These are phyloP conservation scores for Alentia gelatinosa DNA, from an alignment of 2,888 invertebrate species.

Conservation along the genomic window DNA sequence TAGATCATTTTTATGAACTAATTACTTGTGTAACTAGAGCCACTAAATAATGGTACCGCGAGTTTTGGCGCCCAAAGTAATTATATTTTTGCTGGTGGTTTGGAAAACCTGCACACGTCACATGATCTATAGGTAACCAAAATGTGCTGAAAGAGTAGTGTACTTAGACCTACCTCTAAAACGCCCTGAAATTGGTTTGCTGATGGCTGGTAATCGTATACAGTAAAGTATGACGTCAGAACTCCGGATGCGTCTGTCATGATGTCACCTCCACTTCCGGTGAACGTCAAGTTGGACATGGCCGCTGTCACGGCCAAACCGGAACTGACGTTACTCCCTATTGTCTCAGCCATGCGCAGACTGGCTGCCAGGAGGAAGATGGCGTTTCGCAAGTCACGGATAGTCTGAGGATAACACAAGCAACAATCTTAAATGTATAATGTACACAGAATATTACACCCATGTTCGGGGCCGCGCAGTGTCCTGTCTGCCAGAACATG, in stretches of 20 bases:
- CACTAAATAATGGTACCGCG: too few relatives aligned
- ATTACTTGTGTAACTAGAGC: too few relatives aligned
- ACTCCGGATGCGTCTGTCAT: conserved; percentile 50
- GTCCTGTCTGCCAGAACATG: too few relatives aligned
- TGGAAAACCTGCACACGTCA: too few relatives aligned
- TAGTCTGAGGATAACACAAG: not conserved
- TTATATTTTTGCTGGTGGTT: too few relatives aligned
- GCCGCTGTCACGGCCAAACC: not conserved
- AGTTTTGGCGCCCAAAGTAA: too few relatives aligned
- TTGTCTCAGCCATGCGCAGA: not conserved
- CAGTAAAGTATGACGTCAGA: conserved; percentile 6
- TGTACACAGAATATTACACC: too few relatives aligned
- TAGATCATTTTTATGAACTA: too few relatives aligned
- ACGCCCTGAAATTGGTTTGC: conserved; percentile 23
- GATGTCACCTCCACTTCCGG: not conserved
- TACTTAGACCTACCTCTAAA: conserved; percentile 47
- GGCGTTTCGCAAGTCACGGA: not conserved
- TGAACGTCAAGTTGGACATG: conserved; percentile 45
- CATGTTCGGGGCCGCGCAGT: too few relatives aligned
- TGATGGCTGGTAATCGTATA: conserved; percentile 52
- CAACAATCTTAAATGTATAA: too few relatives aligned
- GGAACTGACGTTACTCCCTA: not conserved
- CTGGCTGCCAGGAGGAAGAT: not conserved
- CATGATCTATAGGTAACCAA: too few relatives aligned
- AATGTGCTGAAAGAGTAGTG: too few relatives aligned